Base-by-base conservation (phyloP, 2,888 invertebrate species). In the Baronia brevicornis region DNA sequence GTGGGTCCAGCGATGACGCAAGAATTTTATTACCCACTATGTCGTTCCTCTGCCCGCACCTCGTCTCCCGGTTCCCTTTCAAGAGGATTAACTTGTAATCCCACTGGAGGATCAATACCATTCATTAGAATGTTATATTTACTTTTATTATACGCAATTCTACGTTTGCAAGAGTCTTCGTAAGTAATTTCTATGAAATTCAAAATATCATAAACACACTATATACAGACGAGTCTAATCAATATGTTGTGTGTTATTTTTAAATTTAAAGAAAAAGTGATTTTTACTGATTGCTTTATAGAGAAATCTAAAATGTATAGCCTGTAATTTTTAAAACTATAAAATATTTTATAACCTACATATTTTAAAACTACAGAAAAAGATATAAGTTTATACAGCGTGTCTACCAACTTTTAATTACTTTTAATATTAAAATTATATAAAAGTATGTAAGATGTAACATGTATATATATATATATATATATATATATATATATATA, bases 31-130 rank as follows among this genome's bases (percentile, higher is more conserved):
- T 75, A 72, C 68, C 61, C 49, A 50, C 51, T 44, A 45, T 41
- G 46, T 37, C 46, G 49, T 44, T 43, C 54, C 50, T 46, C 43
- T 43, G 43, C 39, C 48, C 43, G 43, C 44, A 41, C 42, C 46
- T 48, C 46, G 41, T 49, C 44, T 54, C 51, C 42, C 50, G 54
- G 56, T 46, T 60, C 60, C 62, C 64, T 69, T 77, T 71, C 69
- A 73, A 78, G 69, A 71, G 80, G 80, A 80, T 82, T 80, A 79
- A 69, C 73, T 73, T 74, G 70, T 80, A 74, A 82, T 79, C 79
- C 77, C 65, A 57, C 59, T 64, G 72, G 69, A 79, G 72, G 62
- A 67, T 70, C 70, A 72, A 73, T 75, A 75, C 64, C 77, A 74
- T 79, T 78, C 67, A 80, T 80, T 77, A 77, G 68, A 79, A 77